These are phyloP conservation scores for Tachysurus fulvidraco DNA, from an alignment of 2,113 vertebrate species.

Conservation along the genomic window DNA sequence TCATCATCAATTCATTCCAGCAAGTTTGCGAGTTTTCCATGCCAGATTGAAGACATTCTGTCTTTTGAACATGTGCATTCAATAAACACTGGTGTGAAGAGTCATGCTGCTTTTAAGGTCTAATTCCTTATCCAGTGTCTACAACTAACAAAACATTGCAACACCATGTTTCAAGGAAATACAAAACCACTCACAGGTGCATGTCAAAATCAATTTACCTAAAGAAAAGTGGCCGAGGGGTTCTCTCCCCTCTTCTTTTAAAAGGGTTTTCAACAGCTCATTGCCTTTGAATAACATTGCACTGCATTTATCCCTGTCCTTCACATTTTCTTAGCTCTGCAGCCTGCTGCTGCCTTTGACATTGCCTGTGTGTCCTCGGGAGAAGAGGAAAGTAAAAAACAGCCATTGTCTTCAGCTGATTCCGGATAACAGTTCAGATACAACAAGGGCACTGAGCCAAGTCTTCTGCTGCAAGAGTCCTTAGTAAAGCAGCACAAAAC, in stretches of 20 bases:
- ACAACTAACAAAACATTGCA: conserved; percentile 47
- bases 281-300: conserved; percentile 55
- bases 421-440: conserved; percentile 63
- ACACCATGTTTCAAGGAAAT: conserved; percentile 62
- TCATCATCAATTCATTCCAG: conserved; percentile 27
- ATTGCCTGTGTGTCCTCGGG: conserved; percentile 55
- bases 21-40: conserved; percentile 2
- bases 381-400: conserved; percentile 54
- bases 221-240: conserved; percentile 58
- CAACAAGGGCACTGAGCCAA: conserved; percentile 57
- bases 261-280: conserved; percentile 54
- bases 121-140: conserved; percentile 59
- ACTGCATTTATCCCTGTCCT: conserved; percentile 59
- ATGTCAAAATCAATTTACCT: conserved; percentile 56
- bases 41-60: conserved; percentile 6
- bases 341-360: conserved; percentile 50
- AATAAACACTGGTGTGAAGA: conserved; percentile 50
- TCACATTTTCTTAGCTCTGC: conserved; percentile 63
- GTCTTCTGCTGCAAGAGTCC: conserved; percentile 50
- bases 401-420: conserved; percentile 64
- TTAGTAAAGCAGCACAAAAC: conserved; percentile 47
- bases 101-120: conserved; percentile 63
- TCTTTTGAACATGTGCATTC: background rate
- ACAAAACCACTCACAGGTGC: conserved; percentile 52
- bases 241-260: conserved; percentile 57